Percentiles rank a stretch among this genome's conserved stretches.
Evolutionary conservation across 2,797 vertebrate species (phyloP).

Genomic region (Galago senegalensis): DNA sequence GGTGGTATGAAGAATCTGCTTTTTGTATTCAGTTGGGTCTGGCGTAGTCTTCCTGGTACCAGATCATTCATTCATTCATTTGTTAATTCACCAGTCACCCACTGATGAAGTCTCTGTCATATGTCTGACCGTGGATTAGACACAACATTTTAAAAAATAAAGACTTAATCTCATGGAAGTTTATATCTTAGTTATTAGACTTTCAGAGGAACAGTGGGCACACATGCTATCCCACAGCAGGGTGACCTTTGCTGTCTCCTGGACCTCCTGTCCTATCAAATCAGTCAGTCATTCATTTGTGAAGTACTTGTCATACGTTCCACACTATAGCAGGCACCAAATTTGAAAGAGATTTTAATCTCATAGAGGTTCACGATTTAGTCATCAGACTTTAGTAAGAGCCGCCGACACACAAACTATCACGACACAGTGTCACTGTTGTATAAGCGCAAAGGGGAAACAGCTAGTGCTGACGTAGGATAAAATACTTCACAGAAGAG

Average conservation of each 20-base stretch:
- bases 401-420: neutral
- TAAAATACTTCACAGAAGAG: neutral
- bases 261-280: too few species aligned
- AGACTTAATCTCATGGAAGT: neutral
- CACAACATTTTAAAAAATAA: neutral
- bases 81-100: neutral
- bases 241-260: too few species aligned
- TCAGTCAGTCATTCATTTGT: neutral
- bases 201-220: neutral
- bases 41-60: neutral
- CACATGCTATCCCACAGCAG: too few species aligned
- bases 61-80: neutral
- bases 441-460: neutral
- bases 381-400: neutral
- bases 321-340: neutral
- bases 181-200: neutral
- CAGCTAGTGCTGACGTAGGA: neutral
- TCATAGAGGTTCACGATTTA: neutral
- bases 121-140: neutral
- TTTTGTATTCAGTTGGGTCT: neutral
- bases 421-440: too few species aligned
- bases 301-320: neutral
- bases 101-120: neutral
- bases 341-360: neutral
- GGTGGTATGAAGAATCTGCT: neutral